Conservation (phyloP, 2,797 vertebrate genomes). For the Xenops minutus region DNA sequence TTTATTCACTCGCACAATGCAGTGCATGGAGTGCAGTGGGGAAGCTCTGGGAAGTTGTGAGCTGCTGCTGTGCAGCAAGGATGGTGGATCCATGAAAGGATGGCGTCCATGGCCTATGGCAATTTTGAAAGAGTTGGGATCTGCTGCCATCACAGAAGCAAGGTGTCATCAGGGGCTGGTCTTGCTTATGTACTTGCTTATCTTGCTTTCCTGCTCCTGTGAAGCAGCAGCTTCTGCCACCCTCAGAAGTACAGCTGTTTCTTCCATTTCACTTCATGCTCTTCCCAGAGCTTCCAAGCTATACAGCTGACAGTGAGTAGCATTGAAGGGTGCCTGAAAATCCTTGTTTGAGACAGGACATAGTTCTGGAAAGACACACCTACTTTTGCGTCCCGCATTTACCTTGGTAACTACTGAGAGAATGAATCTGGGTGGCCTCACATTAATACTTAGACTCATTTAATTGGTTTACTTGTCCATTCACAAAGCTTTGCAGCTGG, state of each 20-base stretch:
- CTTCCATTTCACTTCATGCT: background rate
- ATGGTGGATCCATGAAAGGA: background rate
- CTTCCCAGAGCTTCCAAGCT: background rate
- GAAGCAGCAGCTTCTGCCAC: background rate
- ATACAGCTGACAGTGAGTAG: background rate
- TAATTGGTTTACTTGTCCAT: constrained; percentile 35
- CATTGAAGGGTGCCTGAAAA: background rate
- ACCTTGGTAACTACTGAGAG: background rate
- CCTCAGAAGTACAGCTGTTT: background rate
- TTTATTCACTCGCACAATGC: background rate
- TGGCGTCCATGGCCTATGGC: fast-evolving
- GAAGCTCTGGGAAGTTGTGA: background rate
- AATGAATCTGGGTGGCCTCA: constrained; percentile 8
- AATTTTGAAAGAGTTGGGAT: background rate
- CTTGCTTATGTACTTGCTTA: background rate
- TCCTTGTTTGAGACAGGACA: background rate
- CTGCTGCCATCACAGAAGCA: background rate
- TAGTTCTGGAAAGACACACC: background rate
- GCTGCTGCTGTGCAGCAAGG: background rate
- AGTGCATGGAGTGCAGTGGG: background rate
- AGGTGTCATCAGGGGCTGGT: background rate
- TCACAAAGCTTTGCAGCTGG: constrained; percentile 34
- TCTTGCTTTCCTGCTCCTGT: background rate
- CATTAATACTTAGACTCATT: background rate
- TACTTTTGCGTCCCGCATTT: background rate